Percentiles rank a stretch among this genome's conserved stretches.
These are phyloP conservation scores for Cephus rjabovi DNA, from an alignment of 2,888 invertebrate species.

Conservation along the genomic window DNA sequence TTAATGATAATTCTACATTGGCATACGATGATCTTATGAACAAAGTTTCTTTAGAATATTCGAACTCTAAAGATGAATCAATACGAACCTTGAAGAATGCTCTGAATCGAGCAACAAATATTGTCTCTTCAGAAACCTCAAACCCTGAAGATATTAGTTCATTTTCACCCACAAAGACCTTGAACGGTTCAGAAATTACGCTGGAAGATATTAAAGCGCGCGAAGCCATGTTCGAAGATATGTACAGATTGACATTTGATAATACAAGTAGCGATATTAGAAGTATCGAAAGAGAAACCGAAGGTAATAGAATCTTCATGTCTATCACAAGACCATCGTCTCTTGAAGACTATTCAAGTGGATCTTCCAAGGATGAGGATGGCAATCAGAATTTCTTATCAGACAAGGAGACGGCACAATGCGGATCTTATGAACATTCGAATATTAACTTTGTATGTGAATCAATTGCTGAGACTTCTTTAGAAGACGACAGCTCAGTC, in stretches of 20 bases:
- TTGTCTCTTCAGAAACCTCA: slow-evolving; percentile 39
- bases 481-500: not conserved
- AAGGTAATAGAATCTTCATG: not conserved
- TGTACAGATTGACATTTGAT: slow-evolving; percentile 31
- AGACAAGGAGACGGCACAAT: slow-evolving; percentile 8
- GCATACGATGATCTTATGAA: not conserved
- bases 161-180: slow-evolving; percentile 12
- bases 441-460: not conserved
- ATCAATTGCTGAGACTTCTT: not conserved
- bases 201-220: slow-evolving; percentile 17
- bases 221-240: slow-evolving; percentile 39
- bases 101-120: slow-evolving; percentile 51
- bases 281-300: slow-evolving; percentile 38
- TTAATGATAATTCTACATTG: not conserved
- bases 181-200: slow-evolving; percentile 11
- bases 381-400: slow-evolving; percentile 24
- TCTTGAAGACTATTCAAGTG: not conserved
- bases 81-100: slow-evolving; percentile 47
- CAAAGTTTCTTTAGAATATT: not conserved
- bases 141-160: slow-evolving; percentile 17
- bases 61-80: slow-evolving; percentile 24
- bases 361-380: not conserved
- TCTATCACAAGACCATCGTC: not conserved
- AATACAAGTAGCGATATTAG: slow-evolving; percentile 32
- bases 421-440: slow-evolving; percentile 8